Conservation (phyloP, 2,888 invertebrate species). For the Drosophila kanekoi region DNA sequence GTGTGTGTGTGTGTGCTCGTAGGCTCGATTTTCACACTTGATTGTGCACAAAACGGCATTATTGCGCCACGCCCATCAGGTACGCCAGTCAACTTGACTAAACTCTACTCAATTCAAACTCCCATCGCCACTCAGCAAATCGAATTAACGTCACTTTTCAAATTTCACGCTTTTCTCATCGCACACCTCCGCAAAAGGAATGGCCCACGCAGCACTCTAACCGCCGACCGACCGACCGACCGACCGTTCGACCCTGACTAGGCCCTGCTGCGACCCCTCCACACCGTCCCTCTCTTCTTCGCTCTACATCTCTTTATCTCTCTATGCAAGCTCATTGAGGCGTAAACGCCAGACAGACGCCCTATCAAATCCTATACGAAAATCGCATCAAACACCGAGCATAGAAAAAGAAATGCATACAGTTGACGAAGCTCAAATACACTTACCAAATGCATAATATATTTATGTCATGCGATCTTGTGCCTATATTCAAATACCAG, state of each 20-base stretch:
- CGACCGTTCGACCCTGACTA: constrained; percentile 6
- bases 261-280: neutral
- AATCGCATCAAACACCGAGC: constrained; percentile 49
- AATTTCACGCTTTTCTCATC: constrained; percentile 67
- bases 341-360: constrained; percentile 46
- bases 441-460: neutral
- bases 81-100: constrained; percentile 23
- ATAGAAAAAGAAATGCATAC: constrained; percentile 14
- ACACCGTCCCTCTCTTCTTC: too few species aligned
- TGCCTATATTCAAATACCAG: too few species aligned
- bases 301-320: neutral
- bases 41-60: constrained; percentile 51
- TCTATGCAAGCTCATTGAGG: constrained; percentile 46
- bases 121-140: constrained; percentile 45
- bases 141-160: constrained; percentile 75
- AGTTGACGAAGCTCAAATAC: constrained; percentile 20
- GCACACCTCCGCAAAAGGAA: constrained; percentile 25
- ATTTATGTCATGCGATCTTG: too few species aligned
- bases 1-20: constrained; percentile 47
- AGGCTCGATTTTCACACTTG: constrained; percentile 74
- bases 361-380: constrained; percentile 35
- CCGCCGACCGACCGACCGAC: neutral
- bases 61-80: constrained; percentile 9
- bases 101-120: constrained; percentile 23
- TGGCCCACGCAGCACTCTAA: constrained; percentile 4